Evolutionary conservation across 2,113 vertebrate species (phyloP).

Genomic region (Ramphastos sulfuratus): DNA sequence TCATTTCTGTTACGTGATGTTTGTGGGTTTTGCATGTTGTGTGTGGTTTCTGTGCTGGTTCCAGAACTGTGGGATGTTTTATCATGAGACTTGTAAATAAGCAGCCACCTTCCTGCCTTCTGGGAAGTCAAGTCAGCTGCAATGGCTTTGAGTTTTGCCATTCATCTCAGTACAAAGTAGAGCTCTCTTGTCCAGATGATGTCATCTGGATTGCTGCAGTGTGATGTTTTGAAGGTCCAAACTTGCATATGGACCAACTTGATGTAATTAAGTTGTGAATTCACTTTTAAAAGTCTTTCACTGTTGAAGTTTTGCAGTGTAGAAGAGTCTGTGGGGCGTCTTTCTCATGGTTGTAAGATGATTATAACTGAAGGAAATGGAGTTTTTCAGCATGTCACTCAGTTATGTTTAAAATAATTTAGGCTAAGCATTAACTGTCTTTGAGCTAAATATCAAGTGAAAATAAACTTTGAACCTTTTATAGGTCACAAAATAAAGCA

Average conservation of each 20-base stretch:
- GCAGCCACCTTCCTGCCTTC: background rate
- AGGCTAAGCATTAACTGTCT: background rate
- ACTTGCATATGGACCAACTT: background rate
- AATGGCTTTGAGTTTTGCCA: background rate
- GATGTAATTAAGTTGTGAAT: background rate
- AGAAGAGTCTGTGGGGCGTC: background rate
- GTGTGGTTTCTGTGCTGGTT: background rate
- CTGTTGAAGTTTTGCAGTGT: background rate
- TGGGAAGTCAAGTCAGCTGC: background rate
- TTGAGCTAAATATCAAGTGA: background rate
- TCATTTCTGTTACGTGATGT: background rate
- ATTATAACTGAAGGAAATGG: background rate
- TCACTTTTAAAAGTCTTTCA: background rate
- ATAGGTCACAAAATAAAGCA: constrained; percentile 5
- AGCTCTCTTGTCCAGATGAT: background rate
- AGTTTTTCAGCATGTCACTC: background rate
- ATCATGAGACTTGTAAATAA: background rate
- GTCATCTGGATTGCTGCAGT: constrained; percentile 5
- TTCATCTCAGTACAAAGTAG: background rate
- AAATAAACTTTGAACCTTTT: background rate
- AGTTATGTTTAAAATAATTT: background rate
- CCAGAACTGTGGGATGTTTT: background rate
- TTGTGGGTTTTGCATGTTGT: accelerated
- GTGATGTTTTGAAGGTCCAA: background rate
- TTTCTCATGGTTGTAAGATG: background rate